Evolutionary conservation across 2,888 invertebrate species (phyloP), one percentile per base, ranked within the genome.

Genomic region (Hirtodrosophila histrioides): DNA sequence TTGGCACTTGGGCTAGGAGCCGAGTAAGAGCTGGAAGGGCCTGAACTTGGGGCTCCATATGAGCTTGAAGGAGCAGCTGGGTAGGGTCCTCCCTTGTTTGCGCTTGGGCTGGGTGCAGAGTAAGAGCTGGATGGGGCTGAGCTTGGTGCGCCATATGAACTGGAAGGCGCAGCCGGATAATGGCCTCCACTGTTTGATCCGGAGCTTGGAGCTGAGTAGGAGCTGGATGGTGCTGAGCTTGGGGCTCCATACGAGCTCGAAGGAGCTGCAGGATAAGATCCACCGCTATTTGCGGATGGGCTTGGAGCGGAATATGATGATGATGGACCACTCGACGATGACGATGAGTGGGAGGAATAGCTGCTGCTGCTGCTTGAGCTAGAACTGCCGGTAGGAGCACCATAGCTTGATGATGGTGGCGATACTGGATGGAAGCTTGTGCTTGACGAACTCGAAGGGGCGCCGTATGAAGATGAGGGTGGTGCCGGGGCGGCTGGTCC

Each of bases 401-500:
- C 74, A 35, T 75, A 92, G 91, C 57, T 89, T 67, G 60, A 67
- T 0, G 78, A 61, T 6, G 74, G 78, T 4, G 65, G 11, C 7
- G 46, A 57, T 12, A 74, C 61, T 1, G 71, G 75, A 11, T 65
- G 65, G 62, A 75, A 79, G 27, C 27, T 6, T n/a, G n/a, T n/a
- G n/a, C n/a, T n/a, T n/a, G n/a, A n/a, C 3, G 85, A 55, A 17
- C 69, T 44, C 12, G 71, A 58, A 4, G 43, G 84, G 6, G 92
- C 85, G 33, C 93, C 93, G 65, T 94, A 94, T 64, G 91, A 86
- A 12, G 92, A 91, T 0, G 93, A 92, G 0, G 93, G 92, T n/a
- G 88, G 72, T 1, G 88, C 54, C n/a, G 74, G 60, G 1, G 76
- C 75, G 46, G 90, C 89, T 7, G 92, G 92, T 24, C 86, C 88